These are phyloP conservation scores for Linepithema humile DNA, from an alignment of 1,140 invertebrate genomes.

Conservation along the genomic window DNA sequence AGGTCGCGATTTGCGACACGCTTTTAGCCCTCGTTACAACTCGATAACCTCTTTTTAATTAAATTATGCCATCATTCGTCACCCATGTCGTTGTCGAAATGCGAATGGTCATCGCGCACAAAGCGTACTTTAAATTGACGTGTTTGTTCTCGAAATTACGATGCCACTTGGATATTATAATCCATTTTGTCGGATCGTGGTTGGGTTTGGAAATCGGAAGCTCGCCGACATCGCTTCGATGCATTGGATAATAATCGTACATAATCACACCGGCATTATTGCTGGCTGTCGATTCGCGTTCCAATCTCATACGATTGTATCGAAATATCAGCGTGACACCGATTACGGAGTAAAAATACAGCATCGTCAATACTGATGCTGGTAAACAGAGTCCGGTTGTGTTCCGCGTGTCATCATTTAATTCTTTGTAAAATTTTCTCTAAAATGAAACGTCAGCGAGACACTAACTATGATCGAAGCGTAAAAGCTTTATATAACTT, in stretches of 20 bases:
- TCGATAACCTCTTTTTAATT: neutral
- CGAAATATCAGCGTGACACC: neutral
- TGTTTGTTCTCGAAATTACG: slow-evolving; percentile 44
- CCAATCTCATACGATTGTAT: neutral
- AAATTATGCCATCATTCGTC: slow-evolving; percentile 27
- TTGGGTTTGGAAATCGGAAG: slow-evolving; percentile 9
- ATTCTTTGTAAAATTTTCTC: neutral
- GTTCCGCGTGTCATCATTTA: slow-evolving; percentile 19
- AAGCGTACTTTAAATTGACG: slow-evolving; percentile 28
- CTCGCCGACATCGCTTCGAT: neutral
- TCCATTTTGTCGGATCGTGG: slow-evolving; percentile 25
- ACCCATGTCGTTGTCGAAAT: neutral
- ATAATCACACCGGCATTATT: slow-evolving; percentile 15
- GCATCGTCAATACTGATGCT: neutral
- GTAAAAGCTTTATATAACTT: too few species aligned
- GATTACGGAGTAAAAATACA: slow-evolving; percentile 21
- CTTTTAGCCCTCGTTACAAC: neutral
- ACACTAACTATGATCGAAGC: too few species aligned
- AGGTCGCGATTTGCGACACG: neutral
- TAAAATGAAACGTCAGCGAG: neutral
- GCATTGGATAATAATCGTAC: slow-evolving; percentile 34
- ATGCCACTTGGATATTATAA: slow-evolving; percentile 38
- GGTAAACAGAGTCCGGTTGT: neutral
- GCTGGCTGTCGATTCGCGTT: slow-evolving; percentile 1
- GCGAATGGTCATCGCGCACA: slow-evolving; percentile 5